phyloP scores from a whole-genome alignment of 2,113 vertebrate species.

The Epinephelus cyanopodus region DNA sequence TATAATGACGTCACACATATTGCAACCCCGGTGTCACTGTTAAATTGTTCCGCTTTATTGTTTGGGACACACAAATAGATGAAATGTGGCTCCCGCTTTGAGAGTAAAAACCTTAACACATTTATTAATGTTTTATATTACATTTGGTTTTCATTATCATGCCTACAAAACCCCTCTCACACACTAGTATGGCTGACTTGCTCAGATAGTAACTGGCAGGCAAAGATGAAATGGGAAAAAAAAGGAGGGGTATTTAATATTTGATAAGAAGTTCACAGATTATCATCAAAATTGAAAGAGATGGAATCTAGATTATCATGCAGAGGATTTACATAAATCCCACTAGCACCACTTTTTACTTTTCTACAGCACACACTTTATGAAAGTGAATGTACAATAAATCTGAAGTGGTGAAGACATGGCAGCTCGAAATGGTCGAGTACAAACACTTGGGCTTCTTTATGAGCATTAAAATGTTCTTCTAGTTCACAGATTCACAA shows the following conservation, averaged over 20 bases:
- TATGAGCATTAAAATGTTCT: too few species aligned
- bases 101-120: background rate
- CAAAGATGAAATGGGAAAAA: background rate
- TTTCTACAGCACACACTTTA: background rate
- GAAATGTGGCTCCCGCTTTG: background rate
- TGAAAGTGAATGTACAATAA: background rate
- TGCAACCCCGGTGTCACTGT: background rate
- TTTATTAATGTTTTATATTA: background rate
- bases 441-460: too few species aligned
- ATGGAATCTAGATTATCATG: background rate
- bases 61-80: slow-evolving; percentile 14
- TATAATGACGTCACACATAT: background rate
- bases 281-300: background rate
- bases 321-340: background rate
- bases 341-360: background rate
- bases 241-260: background rate
- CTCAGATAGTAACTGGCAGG: background rate
- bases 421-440: too few species aligned
- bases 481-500: too few species aligned
- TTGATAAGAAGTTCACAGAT: background rate
- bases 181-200: background rate
- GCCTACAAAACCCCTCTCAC: background rate
- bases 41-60: slow-evolving; percentile 20
- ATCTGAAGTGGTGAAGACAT: background rate
- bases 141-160: background rate